Percentiles rank a stretch among this genome's conserved stretches.
These are phyloP conservation scores for Timandra comae DNA, from an alignment of 2,888 invertebrate species.

Conservation along the genomic window DNA sequence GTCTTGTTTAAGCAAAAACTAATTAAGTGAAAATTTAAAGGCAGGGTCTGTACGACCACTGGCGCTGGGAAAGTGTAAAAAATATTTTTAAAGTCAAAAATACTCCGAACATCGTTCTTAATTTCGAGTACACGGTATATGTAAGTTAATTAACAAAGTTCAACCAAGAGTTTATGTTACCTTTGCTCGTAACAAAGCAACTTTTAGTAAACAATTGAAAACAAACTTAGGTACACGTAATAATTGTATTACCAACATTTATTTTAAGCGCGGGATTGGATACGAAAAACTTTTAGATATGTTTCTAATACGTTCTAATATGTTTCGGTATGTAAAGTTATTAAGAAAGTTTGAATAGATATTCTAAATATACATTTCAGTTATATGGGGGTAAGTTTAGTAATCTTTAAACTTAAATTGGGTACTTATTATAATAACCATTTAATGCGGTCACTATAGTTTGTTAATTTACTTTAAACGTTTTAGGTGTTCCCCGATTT, in stretches of 20 bases:
- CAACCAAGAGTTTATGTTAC: slow-evolving; percentile 9
- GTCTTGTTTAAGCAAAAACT: slow-evolving; percentile 29
- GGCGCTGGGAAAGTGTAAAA: slow-evolving; percentile 6
- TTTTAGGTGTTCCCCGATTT: no score
- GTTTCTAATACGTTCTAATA: no score
- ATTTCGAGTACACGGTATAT: slow-evolving; percentile 13
- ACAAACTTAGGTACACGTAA: slow-evolving; percentile 6
- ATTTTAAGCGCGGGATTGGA: background rate
- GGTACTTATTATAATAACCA: no score
- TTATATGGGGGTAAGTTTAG: no score
- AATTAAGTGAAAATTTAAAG: slow-evolving; percentile 36
- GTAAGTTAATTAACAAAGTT: slow-evolving; percentile 16
- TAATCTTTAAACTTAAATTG: no score
- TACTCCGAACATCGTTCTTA: slow-evolving; percentile 11
- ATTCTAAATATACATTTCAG: no score
- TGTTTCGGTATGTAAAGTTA: no score
- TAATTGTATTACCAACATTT: slow-evolving; percentile 6
- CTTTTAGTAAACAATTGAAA: slow-evolving; percentile 14
- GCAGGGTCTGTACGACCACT: slow-evolving; percentile 4
- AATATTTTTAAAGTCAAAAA: background rate
- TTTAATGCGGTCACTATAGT: no score
- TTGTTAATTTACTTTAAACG: no score
- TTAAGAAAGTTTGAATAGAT: no score
- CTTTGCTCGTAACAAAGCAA: slow-evolving; percentile 12
- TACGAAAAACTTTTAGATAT: no score